Conservation (phyloP, 2,797 vertebrate species). For the Lutjanus argentimaculatus region DNA sequence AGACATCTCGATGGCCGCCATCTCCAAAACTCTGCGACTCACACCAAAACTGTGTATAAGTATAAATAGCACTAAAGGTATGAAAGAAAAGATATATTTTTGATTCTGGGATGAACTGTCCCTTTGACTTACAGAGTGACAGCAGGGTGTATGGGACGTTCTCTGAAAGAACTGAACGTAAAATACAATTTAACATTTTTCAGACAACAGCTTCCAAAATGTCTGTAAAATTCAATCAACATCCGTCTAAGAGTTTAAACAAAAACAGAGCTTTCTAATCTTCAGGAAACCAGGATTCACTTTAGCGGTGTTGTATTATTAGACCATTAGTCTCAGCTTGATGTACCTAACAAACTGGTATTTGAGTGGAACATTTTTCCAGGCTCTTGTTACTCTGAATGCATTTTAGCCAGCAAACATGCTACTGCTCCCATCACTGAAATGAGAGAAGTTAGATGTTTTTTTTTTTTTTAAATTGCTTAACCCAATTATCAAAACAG, state of each 20-base stretch:
- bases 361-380: neutral
- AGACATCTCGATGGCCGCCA: too few species aligned
- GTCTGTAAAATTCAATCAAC: neutral
- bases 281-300: neutral
- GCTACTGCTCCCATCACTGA: neutral
- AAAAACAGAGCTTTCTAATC: neutral
- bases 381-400: neutral
- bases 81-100: too few species aligned
- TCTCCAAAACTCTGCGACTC: too few species aligned
- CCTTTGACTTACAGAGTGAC: too few species aligned
- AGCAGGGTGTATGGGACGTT: too few species aligned
- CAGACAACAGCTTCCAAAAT: neutral
- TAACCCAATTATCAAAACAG: too few species aligned
- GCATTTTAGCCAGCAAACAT: neutral
- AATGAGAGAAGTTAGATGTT: too few species aligned
- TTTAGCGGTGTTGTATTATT: neutral
- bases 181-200: neutral
- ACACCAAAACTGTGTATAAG: too few species aligned
- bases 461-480: too few species aligned
- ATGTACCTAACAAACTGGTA: neutral
- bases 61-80: too few species aligned
- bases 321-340: neutral
- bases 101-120: too few species aligned
- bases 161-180: too few species aligned
- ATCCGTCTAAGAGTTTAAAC: neutral